A percentile compares a stretch with the other conserved stretches of the same genome.
These are phyloP conservation scores for Oscheius sp. DNA, from an alignment of 2,888 invertebrate genomes.

Conservation along the genomic window DNA sequence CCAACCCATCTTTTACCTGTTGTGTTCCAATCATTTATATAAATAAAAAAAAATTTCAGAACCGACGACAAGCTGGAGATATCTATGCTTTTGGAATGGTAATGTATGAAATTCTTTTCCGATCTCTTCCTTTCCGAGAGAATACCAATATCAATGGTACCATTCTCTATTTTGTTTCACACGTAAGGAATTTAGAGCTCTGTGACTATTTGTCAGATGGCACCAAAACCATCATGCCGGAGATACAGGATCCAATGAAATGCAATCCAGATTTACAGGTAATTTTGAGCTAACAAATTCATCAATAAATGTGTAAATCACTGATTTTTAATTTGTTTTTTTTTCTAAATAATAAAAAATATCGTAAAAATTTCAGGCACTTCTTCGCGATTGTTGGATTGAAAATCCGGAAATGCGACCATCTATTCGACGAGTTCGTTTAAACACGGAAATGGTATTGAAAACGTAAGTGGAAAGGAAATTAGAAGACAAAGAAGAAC, in stretches of 20 bases:
- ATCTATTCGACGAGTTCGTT: conserved; percentile 63
- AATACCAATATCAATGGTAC: conserved; percentile 50
- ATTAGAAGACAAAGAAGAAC: background rate
- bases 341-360: no score
- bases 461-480: conserved; percentile 49
- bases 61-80: conserved; percentile 61
- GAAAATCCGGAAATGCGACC: conserved; percentile 68
- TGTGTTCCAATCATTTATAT: no score
- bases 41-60: conserved; percentile 13
- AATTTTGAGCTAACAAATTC: background rate
- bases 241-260: conserved; percentile 62
- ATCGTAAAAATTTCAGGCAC: conserved; percentile 50
- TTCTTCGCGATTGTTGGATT: conserved; percentile 66
- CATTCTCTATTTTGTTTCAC: background rate
- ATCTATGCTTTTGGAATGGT: conserved; percentile 68
- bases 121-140: conserved; percentile 53
- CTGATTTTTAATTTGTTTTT: no score
- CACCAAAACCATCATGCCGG: conserved; percentile 54
- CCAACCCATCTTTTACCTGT: no score
- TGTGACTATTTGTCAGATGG: conserved; percentile 59
- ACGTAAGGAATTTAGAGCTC: conserved; percentile 47
- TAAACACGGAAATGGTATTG: conserved; percentile 68
- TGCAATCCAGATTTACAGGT: conserved; percentile 63
- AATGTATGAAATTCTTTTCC: conserved; percentile 66
- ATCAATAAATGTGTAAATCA: background rate